phyloP scores from a whole-genome alignment of 2,797 vertebrate genomes.

The Lepus townsendii region DNA sequence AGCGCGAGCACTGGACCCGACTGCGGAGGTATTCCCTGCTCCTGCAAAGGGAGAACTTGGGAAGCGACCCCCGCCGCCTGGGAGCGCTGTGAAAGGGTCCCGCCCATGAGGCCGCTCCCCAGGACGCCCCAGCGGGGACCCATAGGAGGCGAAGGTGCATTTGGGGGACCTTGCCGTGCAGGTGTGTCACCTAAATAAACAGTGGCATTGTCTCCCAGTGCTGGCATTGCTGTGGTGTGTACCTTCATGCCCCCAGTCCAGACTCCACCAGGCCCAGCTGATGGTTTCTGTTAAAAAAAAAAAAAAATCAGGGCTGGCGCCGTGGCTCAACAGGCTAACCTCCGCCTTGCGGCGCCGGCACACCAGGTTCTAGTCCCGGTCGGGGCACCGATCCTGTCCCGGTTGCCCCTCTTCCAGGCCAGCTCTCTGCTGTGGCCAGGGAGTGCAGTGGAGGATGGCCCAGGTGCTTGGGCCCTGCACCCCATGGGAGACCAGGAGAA shows the following conservation, averaged over 20 bases:
- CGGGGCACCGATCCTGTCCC: too few species aligned
- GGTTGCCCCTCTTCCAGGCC: too few species aligned
- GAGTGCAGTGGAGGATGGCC: too few species aligned
- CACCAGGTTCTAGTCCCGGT: too few species aligned
- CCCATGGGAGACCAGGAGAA: too few species aligned
- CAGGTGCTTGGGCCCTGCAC: too few species aligned
- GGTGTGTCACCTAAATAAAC: slow-evolving; percentile 61
- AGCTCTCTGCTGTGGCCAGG: too few species aligned
- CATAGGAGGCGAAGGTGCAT: neutral
- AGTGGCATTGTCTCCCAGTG: neutral
- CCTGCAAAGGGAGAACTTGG: slow-evolving; percentile 48
- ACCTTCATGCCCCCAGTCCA: neutral
- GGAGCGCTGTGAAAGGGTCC: neutral
- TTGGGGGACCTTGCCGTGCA: neutral
- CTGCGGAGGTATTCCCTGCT: slow-evolving; percentile 28
- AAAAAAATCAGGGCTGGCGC: too few species aligned
- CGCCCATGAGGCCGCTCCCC: neutral
- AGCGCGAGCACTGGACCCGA: slow-evolving; percentile 36
- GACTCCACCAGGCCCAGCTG: neutral
- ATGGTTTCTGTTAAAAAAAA: too few species aligned
- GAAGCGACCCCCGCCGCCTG: slow-evolving; percentile 2
- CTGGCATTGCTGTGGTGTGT: neutral
- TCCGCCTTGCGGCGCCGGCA: too few species aligned
- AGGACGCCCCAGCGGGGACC: neutral
- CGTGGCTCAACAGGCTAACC: too few species aligned